phyloP scores from a whole-genome alignment of 2,113 vertebrate species.

The Rostratula benghalensis region DNA sequence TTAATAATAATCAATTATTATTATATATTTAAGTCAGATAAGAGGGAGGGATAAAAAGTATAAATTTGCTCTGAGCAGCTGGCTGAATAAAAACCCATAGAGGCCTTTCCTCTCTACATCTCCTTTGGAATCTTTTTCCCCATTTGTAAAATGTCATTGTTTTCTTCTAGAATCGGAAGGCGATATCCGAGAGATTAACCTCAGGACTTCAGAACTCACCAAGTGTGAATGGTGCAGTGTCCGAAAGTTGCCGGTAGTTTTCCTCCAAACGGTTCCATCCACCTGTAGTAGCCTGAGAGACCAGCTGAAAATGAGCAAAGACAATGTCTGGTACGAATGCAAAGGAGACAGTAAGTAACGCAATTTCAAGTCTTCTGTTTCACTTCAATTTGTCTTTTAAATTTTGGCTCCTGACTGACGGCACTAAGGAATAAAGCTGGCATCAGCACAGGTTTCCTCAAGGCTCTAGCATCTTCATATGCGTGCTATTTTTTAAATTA shows the following conservation, averaged over 20 bases:
- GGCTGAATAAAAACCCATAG: background rate
- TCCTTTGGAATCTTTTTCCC: background rate
- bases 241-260: conserved; percentile 90
- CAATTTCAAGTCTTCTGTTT: background rate
- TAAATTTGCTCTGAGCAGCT: background rate
- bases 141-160: background rate
- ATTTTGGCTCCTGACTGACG: background rate
- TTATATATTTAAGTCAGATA: background rate
- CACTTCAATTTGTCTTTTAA: background rate
- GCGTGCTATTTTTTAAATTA: background rate
- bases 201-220: conserved; percentile 88
- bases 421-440: background rate
- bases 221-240: conserved; percentile 96
- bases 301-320: conserved; percentile 85
- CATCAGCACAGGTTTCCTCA: background rate
- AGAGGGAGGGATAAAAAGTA: background rate
- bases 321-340: conserved; percentile 88
- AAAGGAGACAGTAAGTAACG: conserved; percentile 80
- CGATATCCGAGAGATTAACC: conserved; percentile 77
- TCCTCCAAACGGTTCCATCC: conserved; percentile 84
- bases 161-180: conserved; percentile 67
- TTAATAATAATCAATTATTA: too few relatives aligned
- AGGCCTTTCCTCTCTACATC: background rate
- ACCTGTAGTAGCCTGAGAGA: conserved; percentile 85
- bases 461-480: background rate